Evolutionary conservation across 2,113 vertebrate genomes (phyloP).

Genomic region (Ophthalmolycus amberensis): DNA sequence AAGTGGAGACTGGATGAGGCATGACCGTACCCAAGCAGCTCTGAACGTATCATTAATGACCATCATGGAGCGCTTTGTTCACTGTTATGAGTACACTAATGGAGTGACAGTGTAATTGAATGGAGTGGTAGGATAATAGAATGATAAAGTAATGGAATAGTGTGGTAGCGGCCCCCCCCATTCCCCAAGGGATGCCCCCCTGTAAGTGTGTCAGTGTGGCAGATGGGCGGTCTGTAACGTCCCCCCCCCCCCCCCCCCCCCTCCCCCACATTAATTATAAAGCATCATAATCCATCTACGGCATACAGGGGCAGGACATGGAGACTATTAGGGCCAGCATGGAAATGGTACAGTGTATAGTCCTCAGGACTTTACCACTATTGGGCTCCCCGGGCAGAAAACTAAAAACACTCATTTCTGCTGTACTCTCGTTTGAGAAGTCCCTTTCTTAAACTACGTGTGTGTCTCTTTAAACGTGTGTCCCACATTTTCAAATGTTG

Average conservation of each 20-base stretch:
- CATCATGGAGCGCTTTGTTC: constrained; percentile 78
- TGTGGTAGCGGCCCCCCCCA: constrained; percentile 53
- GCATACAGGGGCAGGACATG: constrained; percentile 80
- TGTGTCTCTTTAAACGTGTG: constrained; percentile 34
- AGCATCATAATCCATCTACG: constrained; percentile 82
- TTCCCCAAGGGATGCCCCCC: constrained; percentile 73
- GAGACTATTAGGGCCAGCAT: constrained; percentile 78
- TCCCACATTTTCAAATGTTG: constrained; percentile 64
- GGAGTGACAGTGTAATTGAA: constrained; percentile 80
- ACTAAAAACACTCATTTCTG: constrained; percentile 61
- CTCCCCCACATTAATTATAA: constrained; percentile 80
- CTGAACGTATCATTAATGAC: constrained; percentile 77
- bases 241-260: constrained; percentile 24
- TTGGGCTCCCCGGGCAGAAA: constrained; percentile 66
- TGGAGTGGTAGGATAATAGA: constrained; percentile 79
- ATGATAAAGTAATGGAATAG: constrained; percentile 80
- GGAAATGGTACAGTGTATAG: constrained; percentile 76
- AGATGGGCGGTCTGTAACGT: constrained; percentile 77
- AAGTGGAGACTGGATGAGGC: constrained; percentile 49
- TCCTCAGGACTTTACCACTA: constrained; percentile 75
- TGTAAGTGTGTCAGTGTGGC: constrained; percentile 83
- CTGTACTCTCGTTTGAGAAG: constrained; percentile 72
- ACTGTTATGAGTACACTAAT: constrained; percentile 77
- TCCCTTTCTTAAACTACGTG: constrained; percentile 38
- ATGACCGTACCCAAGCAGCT: constrained; percentile 42